phyloP scores from a whole-genome alignment of 1,140 invertebrate species.

The Brevipalpus yothersi region DNA sequence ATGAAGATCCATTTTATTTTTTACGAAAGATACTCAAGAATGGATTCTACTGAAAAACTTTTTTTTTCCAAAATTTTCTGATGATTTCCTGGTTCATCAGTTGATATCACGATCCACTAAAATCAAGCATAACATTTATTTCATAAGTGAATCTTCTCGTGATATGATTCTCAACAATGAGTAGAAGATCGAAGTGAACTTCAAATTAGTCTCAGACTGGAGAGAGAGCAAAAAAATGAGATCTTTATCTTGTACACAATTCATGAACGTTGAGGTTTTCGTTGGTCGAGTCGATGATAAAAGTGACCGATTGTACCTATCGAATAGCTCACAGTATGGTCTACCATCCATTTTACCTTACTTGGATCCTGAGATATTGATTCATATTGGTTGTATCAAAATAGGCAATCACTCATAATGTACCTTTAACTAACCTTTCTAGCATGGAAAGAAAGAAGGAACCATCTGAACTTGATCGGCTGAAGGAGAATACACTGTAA shows the following conservation, averaged over 20 bases:
- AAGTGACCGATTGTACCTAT: constrained; percentile 25
- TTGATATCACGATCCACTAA: constrained; percentile 23
- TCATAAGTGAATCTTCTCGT: constrained; percentile 47
- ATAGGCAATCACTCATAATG: too few relatives aligned
- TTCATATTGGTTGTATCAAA: too few relatives aligned
- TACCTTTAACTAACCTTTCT: too few relatives aligned
- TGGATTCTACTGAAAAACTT: constrained; percentile 58
- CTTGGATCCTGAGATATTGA: neutral
- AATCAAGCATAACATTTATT: constrained; percentile 51
- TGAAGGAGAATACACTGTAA: too few relatives aligned
- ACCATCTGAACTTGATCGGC: too few relatives aligned
- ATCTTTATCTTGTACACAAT: constrained; percentile 22
- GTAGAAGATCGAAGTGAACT: constrained; percentile 36
- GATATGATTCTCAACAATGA: constrained; percentile 53
- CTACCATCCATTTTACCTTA: constrained; percentile 3
- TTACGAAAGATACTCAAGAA: constrained; percentile 23
- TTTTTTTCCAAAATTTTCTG: constrained; percentile 46
- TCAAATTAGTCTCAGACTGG: neutral
- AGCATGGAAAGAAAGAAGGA: too few relatives aligned
- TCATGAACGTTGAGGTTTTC: constrained; percentile 85
- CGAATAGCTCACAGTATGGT: constrained; percentile 13
- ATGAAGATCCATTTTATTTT: neutral
- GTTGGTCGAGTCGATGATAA: constrained; percentile 69
- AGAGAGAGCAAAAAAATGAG: constrained; percentile 1
- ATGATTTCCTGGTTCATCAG: constrained; percentile 44